These are phyloP conservation scores for Ciconia boyciana DNA, from an alignment of 2,113 vertebrate species.

Conservation along the genomic window DNA sequence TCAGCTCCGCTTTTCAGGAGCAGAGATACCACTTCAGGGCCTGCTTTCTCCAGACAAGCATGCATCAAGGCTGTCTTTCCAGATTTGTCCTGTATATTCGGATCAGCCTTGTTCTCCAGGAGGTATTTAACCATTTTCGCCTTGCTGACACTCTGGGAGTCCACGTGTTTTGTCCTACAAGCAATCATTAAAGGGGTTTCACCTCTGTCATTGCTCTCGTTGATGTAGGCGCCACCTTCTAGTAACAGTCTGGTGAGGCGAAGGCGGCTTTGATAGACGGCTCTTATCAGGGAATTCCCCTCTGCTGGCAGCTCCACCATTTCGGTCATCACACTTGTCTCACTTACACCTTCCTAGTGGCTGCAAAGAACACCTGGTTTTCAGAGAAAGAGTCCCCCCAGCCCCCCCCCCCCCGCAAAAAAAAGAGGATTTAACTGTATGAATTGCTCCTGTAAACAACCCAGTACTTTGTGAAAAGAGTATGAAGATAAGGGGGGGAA, in stretches of 20 bases:
- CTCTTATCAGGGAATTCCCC: constrained; percentile 87
- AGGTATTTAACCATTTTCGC: constrained; percentile 90
- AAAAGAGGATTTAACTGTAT: neutral
- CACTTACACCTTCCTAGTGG: neutral
- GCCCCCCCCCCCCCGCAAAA: too few relatives aligned
- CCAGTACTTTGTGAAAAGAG: accelerated
- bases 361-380: neutral
- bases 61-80: constrained; percentile 92
- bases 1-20: constrained; percentile 83
- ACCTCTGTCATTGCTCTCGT: constrained; percentile 90
- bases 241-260: constrained; percentile 87
- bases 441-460: neutral
- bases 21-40: constrained; percentile 81
- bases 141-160: constrained; percentile 86
- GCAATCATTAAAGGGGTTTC: constrained; percentile 92
- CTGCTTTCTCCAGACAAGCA: constrained; percentile 82
- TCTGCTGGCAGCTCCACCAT: constrained; percentile 74
- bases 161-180: constrained; percentile 81
- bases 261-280: constrained; percentile 85
- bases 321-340: constrained; percentile 70
- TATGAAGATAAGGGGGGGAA: neutral
- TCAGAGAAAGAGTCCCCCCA: neutral
- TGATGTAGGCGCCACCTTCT: constrained; percentile 90
- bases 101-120: constrained; percentile 88
- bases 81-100: constrained; percentile 92